Evolutionary conservation across 2,797 vertebrate species (phyloP).

Genomic region (Taenioides sp.): DNA sequence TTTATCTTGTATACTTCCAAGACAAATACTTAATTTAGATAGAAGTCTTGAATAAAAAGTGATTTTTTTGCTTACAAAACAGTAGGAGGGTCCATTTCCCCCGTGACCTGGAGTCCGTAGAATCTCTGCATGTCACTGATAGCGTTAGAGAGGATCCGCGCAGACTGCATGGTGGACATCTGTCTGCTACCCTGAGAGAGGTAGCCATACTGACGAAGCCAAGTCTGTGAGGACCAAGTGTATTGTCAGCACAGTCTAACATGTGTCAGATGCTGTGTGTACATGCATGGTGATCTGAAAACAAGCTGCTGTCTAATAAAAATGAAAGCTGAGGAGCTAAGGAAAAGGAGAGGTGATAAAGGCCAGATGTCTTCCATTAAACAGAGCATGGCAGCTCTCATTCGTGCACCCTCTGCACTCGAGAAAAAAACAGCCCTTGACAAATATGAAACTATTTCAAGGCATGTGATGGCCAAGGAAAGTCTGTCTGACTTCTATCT

Average conservation of each 20-base stretch:
- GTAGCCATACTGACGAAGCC: constrained; percentile 90
- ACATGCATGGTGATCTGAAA: constrained; percentile 8
- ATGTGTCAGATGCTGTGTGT: not conserved
- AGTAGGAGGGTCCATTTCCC: constrained; percentile 83
- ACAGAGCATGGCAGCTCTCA: constrained; percentile 55
- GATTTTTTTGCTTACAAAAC: constrained; percentile 72
- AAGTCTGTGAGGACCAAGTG: constrained; percentile 72
- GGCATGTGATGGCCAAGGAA: not conserved
- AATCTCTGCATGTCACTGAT: constrained; percentile 92
- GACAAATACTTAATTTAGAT: not conserved
- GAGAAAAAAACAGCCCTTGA: constrained; percentile 13
- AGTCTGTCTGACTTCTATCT: not conserved
- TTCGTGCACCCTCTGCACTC: constrained; percentile 33
- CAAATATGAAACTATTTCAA: constrained; percentile 15
- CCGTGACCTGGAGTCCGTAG: constrained; percentile 88
- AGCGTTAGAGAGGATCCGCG: constrained; percentile 87
- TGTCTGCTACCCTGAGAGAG: constrained; percentile 86
- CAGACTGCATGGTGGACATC: constrained; percentile 94
- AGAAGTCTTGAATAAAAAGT: not conserved
- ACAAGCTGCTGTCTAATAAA: constrained; percentile 17
- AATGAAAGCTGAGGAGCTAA: constrained; percentile 38
- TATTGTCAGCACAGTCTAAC: not conserved
- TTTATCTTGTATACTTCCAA: not conserved
- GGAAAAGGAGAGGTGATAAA: constrained; percentile 45
- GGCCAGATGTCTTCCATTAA: constrained; percentile 67